Base-by-base conservation (phyloP, 2,797 vertebrate genomes). In the Phataginus tetradactyla region DNA sequence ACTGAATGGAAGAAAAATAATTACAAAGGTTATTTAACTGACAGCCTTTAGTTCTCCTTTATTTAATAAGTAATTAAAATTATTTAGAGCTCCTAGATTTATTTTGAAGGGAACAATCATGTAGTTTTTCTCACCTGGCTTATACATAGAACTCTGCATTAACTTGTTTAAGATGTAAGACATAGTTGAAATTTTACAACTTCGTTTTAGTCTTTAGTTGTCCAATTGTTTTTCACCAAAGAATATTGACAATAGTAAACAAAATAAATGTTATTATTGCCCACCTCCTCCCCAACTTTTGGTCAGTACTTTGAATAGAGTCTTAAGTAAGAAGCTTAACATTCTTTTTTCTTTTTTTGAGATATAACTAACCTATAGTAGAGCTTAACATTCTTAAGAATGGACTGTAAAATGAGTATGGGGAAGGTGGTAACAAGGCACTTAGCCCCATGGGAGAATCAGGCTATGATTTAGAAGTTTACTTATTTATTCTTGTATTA, bases 41-140 rank as follows among this genome's bases (percentile, higher is more conserved):
- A 77, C 21, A 59, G 9, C 71, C 13, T 95, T 64, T 90, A 59
- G 75, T 78, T 1, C 17, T 88, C 15, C 6, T 79, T 39, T 88
- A 51, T 81, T 77, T 88, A 66, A 18, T 90, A n/a, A 85, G 51
- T 84, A 57, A 80, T 74, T 90, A 87, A 90, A 87, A 80, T 85
- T 63, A 17, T 95, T 92, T 21, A 79, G 53, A 32, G 17, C 29
- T 37, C 63, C n/a, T 86, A 57, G 57, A 32, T 18, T 81, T 57
- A 83, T 81, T 88, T 88, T 53, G n/a, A 92, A 55, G 69, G 42
- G 57, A 68, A 68, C 68, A 42, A 1, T 57, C 75, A 4, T 59
- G 21, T 93, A 57, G 12, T 72, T 53, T 78, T 91, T 92, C 37
- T 94, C 63, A 27, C 29, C 13, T 86, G 34, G 13, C 6, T 53